Evolutionary conservation across 1,140 invertebrate species (phyloP), one percentile per base, ranked within the genome.

Genomic region (Magallana gigas): DNA sequence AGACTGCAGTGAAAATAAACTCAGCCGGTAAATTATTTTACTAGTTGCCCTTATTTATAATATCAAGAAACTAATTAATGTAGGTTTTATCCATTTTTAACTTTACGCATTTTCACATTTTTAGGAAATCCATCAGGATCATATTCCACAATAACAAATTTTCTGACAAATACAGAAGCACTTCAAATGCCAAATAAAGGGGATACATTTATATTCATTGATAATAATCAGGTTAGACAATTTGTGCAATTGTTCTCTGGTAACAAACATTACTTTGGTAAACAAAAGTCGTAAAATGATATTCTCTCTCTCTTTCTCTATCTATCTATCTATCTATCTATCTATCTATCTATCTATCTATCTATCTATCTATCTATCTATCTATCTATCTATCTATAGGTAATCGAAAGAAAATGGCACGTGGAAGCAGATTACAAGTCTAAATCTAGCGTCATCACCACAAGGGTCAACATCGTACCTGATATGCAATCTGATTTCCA

Each of bases 401-500:
- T 82, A 0, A 82, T 82, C 57, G 80, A 82, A 12, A 57, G 36
- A 57, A 82, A 82, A 36, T 82, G 80, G 80, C 80, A 82, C 36
- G 36, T 82, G 6, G 80, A 82, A 18, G 18, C 8, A 1, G 57
- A 57, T 14, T 82, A 57, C 48, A 82, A 57, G 80, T 82, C 80
- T 0, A 57, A 11, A 7, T n/a, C 14, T 1, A 82, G 48, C 14
- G 80, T 82, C 1, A 18, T 82, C 18, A 82, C 80, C 16, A 82
- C 80, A 16, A 1, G 18, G 1, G 57, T 82, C n/a, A n/a, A 57
- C 18, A 57, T 82, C 16, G 57, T 57, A 0, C 4, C 80, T 5
- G 36, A 82, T 11, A 57, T 12, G 14, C 16, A 12, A 57, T 16
- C 9, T 23, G 18, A 82, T 8, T 8, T 56, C 8, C 48, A 82